Evolutionary conservation across 2,797 vertebrate species (phyloP), one percentile per base, ranked within the genome.

Genomic region (Hemitrygon akajei): DNA sequence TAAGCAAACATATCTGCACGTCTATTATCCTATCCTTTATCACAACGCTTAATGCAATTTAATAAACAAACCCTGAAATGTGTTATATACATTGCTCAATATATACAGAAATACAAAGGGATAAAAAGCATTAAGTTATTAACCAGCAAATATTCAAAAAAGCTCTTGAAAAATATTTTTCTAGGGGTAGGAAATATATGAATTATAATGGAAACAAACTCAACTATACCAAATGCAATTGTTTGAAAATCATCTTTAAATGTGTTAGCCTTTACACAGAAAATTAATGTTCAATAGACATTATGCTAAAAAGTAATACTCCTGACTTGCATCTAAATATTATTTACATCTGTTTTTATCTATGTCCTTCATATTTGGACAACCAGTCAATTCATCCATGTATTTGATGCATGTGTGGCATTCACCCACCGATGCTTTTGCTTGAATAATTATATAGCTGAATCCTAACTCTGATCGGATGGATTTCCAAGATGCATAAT

Each of bases 381-480:
- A 97, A 97, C 98, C 98, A 99, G 96, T 99, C 98, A 1, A 97
- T 96, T 47, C 98, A 97, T 37, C 98, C 98, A 0, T 98, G 98
- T 94, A 99, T 95, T 0, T 97, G 97, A 94, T 98, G 96, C 0
- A 97, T 97, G 60, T 95, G 95, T 0, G 98, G 97, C 95, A 97
- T 94, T 47, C 97, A 91, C 63, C 97, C 96, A 0, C 97, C 95
- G 0, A 96, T 97, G 96, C 96, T 98, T 95, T 98, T 98, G 75
- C 97, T 96, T 94, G 97, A 96, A 0, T 97, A 96, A 25, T 4
- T 47, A 47, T 97, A 97, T 0, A 97, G 95, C 0, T 97, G 96
- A 34, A 95, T 92, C 96, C 97, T 1, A 96, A 95, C 37, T 97
- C 97, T 94, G 97, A 96, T 94, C 97, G 97, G 93, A 96, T 95